A percentile compares a stretch with the other conserved stretches of the same genome.
phyloP scores from a whole-genome alignment of 2,113 vertebrate species.

The Saccopteryx bilineata region DNA sequence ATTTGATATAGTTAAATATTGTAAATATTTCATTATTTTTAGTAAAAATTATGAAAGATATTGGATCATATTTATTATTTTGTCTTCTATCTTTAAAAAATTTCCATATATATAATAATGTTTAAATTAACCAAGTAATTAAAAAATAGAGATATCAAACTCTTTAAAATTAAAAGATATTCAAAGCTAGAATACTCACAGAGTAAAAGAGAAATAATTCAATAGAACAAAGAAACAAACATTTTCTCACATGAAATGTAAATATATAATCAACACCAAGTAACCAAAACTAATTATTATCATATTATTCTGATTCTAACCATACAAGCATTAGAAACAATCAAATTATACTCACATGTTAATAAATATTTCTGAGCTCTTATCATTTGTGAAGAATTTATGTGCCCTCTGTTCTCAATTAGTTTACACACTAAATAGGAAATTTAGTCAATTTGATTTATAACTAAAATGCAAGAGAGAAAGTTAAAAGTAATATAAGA shows the following conservation, averaged over 20 bases:
- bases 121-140: background rate
- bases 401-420: background rate
- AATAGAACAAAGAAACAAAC: background rate
- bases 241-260: slow-evolving; percentile 31
- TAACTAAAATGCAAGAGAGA: background rate
- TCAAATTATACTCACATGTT: background rate
- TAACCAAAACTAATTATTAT: slow-evolving; percentile 9
- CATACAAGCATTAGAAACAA: background rate
- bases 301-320: background rate
- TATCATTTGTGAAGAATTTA: background rate
- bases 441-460: background rate
- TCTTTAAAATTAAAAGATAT: background rate
- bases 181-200: background rate
- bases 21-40: background rate
- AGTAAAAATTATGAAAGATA: background rate
- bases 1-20: background rate
- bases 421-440: background rate
- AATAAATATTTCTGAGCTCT: background rate
- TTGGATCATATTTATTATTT: background rate
- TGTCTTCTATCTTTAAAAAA: background rate
- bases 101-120: background rate
- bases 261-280: background rate
- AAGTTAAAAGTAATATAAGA: background rate
- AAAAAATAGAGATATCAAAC: background rate
- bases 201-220: background rate